Evolutionary conservation across 2,797 vertebrate species (phyloP).

Genomic region (Sebastes cheni): DNA sequence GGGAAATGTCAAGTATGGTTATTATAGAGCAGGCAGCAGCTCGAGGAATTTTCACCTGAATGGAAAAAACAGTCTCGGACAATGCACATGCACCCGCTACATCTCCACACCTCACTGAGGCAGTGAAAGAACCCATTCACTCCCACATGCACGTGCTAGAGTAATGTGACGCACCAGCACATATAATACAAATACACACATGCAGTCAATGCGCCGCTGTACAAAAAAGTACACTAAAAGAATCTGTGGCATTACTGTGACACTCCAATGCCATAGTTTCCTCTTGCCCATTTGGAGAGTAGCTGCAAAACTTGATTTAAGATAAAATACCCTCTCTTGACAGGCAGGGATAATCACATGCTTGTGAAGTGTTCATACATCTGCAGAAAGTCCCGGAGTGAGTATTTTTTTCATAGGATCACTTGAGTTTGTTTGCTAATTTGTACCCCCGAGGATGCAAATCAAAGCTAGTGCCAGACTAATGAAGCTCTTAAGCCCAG

Average conservation of each 20-base stretch:
- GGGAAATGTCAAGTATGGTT: slow-evolving; percentile 75
- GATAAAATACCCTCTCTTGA: slow-evolving; percentile 21
- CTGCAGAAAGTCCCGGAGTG: slow-evolving; percentile 25
- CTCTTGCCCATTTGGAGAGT: not conserved
- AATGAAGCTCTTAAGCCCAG: slow-evolving; percentile 78
- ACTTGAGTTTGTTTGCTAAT: slow-evolving; percentile 74
- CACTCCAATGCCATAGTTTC: not conserved
- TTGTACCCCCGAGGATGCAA: slow-evolving; percentile 75
- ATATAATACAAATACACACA: not conserved
- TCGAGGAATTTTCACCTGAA: slow-evolving; percentile 65
- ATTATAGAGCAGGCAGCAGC: slow-evolving; percentile 61
- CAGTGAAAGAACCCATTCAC: slow-evolving; percentile 30
- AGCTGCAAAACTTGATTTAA: not conserved
- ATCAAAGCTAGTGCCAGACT: slow-evolving; percentile 74
- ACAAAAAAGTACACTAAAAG: not conserved
- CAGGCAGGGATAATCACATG: slow-evolving; percentile 27
- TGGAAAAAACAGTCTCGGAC: slow-evolving; percentile 57
- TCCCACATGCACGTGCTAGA: not conserved
- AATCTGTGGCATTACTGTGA: not conserved
- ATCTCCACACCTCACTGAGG: slow-evolving; percentile 31
- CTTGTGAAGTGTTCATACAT: slow-evolving; percentile 40
- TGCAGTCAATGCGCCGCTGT: not conserved
- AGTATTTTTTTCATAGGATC: slow-evolving; percentile 45
- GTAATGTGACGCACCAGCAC: not conserved
- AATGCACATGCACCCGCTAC: slow-evolving; percentile 48